Percentiles rank a stretch among this genome's conserved stretches.
phyloP scores from a whole-genome alignment of 2,113 vertebrate species.

The Sinosuthora webbiana region DNA sequence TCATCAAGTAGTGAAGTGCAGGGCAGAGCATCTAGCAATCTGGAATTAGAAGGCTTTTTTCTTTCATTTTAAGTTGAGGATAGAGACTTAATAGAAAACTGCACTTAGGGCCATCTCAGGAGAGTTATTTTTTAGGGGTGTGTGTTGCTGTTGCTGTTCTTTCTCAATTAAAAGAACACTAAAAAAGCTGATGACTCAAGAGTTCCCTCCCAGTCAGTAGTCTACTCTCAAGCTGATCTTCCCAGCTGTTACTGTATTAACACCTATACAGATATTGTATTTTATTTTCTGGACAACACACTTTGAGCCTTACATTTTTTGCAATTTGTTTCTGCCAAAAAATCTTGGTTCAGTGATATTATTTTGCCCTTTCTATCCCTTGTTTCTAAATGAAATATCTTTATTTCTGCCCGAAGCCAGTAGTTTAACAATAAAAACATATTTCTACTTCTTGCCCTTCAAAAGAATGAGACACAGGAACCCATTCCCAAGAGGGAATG shows the following conservation, averaged over 20 bases:
- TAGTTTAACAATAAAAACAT: neutral
- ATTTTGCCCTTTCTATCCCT: neutral
- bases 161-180: neutral
- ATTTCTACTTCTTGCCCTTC: neutral
- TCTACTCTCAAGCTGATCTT: neutral
- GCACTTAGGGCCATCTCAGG: neutral
- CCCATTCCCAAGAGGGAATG: neutral
- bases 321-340: neutral
- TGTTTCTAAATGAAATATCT: neutral
- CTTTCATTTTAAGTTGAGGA: neutral
- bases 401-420: neutral
- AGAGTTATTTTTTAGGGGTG: neutral
- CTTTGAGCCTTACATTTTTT: neutral
- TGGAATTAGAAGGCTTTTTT: neutral
- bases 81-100: neutral
- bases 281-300: neutral
- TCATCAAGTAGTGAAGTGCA: neutral
- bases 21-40: neutral
- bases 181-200: neutral
- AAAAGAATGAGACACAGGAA: neutral
- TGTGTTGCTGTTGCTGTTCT: neutral
- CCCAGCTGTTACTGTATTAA: neutral
- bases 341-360: neutral
- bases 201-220: neutral
- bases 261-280: neutral